Evolutionary conservation across 1,140 invertebrate genomes (phyloP).

Genomic region (Cataglyphis hispanica): DNA sequence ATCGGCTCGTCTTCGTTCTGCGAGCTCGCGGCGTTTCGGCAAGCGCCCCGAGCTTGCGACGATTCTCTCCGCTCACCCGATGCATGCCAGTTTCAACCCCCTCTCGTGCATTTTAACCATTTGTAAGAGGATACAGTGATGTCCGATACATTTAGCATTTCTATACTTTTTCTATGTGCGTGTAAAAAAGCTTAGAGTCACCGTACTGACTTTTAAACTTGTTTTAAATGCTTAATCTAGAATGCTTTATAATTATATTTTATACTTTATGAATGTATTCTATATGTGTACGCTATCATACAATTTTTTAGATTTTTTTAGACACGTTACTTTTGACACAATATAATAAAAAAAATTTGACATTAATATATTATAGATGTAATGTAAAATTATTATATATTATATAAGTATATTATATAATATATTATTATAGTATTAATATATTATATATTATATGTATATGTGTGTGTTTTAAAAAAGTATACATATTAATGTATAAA

Average conservation of each 20-base stretch:
- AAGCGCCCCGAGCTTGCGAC: conserved; percentile 71
- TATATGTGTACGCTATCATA: no score
- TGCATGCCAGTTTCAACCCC: conserved; percentile 61
- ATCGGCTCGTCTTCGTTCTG: conserved; percentile 34
- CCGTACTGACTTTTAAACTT: not conserved
- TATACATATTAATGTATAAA: no score
- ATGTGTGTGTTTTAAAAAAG: not conserved
- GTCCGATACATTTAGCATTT: conserved; percentile 29
- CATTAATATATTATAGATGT: not conserved
- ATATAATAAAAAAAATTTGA: not conserved
- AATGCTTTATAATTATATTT: not conserved
- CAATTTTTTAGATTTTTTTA: not conserved
- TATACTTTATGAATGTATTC: not conserved
- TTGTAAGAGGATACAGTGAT: conserved; percentile 24
- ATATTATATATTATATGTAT: not conserved
- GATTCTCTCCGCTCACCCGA: conserved; percentile 60
- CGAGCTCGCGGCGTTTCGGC: conserved; percentile 63
- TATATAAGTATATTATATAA: no score
- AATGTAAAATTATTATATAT: not conserved
- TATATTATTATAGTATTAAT: no score
- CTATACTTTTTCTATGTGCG: not conserved
- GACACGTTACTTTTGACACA: not conserved
- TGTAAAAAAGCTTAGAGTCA: not conserved
- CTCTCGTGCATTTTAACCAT: conserved; percentile 30
- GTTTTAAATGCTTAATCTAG: not conserved